A percentile compares a stretch with the other conserved stretches of the same genome.
phyloP scores from a whole-genome alignment of 2,888 invertebrate species.

The Drosophila testacea region DNA sequence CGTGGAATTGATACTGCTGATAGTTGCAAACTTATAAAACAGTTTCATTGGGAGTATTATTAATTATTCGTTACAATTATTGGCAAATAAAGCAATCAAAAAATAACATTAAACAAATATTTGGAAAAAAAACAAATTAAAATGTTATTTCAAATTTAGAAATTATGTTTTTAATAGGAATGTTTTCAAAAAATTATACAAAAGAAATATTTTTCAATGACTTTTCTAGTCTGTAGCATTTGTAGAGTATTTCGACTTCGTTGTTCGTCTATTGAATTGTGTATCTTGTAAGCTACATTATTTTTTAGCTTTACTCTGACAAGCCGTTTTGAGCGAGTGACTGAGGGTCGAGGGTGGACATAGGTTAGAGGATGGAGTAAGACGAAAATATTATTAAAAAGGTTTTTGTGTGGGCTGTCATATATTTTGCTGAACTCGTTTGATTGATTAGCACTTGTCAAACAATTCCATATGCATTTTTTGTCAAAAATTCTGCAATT shows the following conservation, averaged over 20 bases:
- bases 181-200: too few species aligned
- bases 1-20: too few species aligned
- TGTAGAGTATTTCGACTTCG: slow-evolving; percentile 31
- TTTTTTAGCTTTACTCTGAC: slow-evolving; percentile 58
- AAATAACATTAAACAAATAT: too few species aligned
- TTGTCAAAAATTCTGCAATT: slow-evolving; percentile 40
- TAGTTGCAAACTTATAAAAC: too few species aligned
- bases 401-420: slow-evolving; percentile 65
- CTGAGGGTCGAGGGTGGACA: slow-evolving; percentile 43
- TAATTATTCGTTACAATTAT: too few species aligned
- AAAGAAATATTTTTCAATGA: too few species aligned
- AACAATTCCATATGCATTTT: slow-evolving; percentile 53
- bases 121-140: too few species aligned
- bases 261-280: not conserved
- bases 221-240: not conserved
- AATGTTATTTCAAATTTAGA: too few species aligned
- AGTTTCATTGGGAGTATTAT: too few species aligned
- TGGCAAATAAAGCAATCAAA: too few species aligned
- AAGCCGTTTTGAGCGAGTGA: slow-evolving; percentile 57
- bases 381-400: slow-evolving; percentile 73
- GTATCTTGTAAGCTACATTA: slow-evolving; percentile 39
- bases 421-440: slow-evolving; percentile 45
- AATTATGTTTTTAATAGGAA: too few species aligned
- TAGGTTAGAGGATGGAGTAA: slow-evolving; percentile 2
- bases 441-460: slow-evolving; percentile 75